phyloP scores from a whole-genome alignment of 2,797 vertebrate species.

The Phaenicophaeus curvirostris region DNA sequence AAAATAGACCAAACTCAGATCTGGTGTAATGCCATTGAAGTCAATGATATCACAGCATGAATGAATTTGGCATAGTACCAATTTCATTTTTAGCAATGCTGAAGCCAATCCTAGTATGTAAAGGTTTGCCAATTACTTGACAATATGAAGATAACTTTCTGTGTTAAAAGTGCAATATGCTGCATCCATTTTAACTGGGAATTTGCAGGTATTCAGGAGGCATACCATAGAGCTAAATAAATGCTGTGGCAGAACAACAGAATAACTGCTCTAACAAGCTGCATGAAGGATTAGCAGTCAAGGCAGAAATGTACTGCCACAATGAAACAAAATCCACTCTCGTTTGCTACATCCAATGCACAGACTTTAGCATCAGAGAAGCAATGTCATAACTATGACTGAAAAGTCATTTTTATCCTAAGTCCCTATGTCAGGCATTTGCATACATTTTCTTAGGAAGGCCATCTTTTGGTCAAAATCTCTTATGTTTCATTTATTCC shows the following conservation, averaged over 20 bases:
- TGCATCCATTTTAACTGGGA: neutral
- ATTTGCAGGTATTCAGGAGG: neutral
- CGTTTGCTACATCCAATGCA: neutral
- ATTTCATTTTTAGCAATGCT: slow-evolving; percentile 8
- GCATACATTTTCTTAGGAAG: neutral
- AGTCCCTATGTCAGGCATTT: neutral
- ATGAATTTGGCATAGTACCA: neutral
- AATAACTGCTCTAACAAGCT: neutral
- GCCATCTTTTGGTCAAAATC: neutral
- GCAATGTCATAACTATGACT: neutral
- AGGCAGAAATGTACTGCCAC: neutral
- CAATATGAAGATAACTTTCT: neutral
- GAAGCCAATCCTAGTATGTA: neutral
- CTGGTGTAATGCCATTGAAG: neutral
- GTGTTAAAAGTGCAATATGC: neutral
- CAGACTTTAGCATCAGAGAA: neutral
- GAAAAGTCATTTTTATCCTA: neutral
- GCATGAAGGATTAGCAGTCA: neutral
- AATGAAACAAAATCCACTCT: neutral
- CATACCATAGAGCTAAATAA: neutral
- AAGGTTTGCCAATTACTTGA: neutral
- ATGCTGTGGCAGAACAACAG: neutral
- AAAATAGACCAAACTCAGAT: slow-evolving; percentile 13
- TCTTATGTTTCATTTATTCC: neutral
- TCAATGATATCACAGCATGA: neutral